phyloP scores from a whole-genome alignment of 2,888 invertebrate genomes.

The Cybosia mesomella region DNA sequence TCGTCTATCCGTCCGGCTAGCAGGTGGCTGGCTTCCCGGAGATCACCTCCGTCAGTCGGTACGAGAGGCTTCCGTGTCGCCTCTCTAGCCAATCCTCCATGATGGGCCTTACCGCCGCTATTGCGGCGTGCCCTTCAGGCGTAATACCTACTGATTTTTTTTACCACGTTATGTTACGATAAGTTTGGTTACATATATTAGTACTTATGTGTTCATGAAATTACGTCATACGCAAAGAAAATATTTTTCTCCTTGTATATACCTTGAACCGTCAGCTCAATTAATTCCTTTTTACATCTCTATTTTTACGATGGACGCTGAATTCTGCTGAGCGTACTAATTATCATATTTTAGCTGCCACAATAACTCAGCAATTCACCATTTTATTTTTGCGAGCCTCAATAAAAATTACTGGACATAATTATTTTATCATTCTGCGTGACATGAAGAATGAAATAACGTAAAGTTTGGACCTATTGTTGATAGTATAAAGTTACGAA shows the following conservation, averaged over 20 bases:
- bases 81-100: too few relatives aligned
- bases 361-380: slow-evolving; percentile 34
- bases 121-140: too few relatives aligned
- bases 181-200: background rate
- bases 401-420: slow-evolving; percentile 16
- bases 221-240: background rate
- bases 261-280: slow-evolving; percentile 28
- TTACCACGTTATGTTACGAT: background rate
- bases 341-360: slow-evolving; percentile 44
- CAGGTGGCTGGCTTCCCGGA: too few relatives aligned
- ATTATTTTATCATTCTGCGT: slow-evolving; percentile 9
- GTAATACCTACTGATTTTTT: background rate
- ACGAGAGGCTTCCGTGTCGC: too few relatives aligned
- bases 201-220: background rate
- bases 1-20: too few relatives aligned
- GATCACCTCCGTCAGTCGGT: too few relatives aligned
- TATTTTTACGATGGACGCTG: slow-evolving; percentile 45
- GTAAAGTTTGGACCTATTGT: background rate
- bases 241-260: slow-evolving; percentile 16
- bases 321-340: slow-evolving; percentile 39
- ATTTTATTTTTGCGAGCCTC: slow-evolving; percentile 18
- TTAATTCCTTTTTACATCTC: slow-evolving; percentile 46
- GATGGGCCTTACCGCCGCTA: too few relatives aligned
- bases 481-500: slow-evolving; percentile 4
- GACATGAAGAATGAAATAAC: background rate